Base-by-base conservation (phyloP, 2,113 vertebrate species). In the Rhineura floridana region DNA sequence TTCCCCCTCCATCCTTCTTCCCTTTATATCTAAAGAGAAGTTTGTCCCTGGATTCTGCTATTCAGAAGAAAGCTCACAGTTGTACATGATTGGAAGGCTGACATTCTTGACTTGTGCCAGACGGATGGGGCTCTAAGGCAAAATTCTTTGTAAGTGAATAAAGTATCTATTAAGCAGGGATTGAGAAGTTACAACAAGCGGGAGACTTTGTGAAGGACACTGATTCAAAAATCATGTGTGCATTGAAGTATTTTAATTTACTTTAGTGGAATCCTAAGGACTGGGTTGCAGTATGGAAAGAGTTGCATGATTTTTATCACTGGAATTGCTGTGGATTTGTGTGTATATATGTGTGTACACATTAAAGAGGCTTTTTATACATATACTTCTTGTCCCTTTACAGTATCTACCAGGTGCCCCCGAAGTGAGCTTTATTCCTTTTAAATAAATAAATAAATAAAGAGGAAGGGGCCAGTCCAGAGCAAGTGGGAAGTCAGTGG, bases 371-470 rank as follows among this genome's bases (percentile, higher is more conserved):
- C 2, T 52, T 46, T 59, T 59, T 80, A 81, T 36, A 36, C 59
- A 25, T 87, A 4, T 75, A 17, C 93, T 94, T 93, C 95, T 93
- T 96, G 90, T 95, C 95, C 92, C 93, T 94, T 90, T 94, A 92
- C 95, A 97, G 96, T 95, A 91, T 96, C 89, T 95, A 96, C 96
- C 95, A 92, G 95, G 95, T 93, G 93, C 92, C 91, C 88, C 59
- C 12, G 94, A 89, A 96, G 91, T 92, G 93, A 96, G 96, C 93
- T 95, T 95, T 89, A 11, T 78, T 72, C 80, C 85, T 90, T 90
- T 81, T 2, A 28, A 75, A 76, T 62, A 46, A 39, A 50, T 88
- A 17, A 33, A 21, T 76, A 44, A 63, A 93, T 89, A 94, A 95
- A 93, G 92, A 93, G 76, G 90, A 93, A 87, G 93, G 93, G 90